Evolutionary conservation across 2,797 vertebrate genomes (phyloP).

Genomic region (Hydrolagus colliei): DNA sequence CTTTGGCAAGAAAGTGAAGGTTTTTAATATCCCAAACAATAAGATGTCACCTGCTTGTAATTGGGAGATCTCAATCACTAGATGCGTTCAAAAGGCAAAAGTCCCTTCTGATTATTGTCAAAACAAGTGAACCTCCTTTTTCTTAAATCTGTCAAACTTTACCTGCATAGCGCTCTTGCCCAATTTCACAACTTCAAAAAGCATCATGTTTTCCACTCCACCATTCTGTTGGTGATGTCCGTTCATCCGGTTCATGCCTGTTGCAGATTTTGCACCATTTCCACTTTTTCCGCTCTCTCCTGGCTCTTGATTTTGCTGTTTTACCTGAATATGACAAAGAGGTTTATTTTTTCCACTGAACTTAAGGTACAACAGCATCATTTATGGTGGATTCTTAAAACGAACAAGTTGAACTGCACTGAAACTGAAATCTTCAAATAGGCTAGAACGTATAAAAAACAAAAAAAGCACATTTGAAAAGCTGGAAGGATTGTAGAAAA

Average conservation of each 20-base stretch:
- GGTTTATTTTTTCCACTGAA: not conserved
- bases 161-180: conserved; percentile 99
- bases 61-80: too few relatives aligned
- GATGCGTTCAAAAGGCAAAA: not conserved
- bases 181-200: conserved; percentile 95
- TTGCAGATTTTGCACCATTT: conserved; percentile 75
- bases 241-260: conserved; percentile 80
- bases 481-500: not conserved
- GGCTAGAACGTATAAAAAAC: not conserved
- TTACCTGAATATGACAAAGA: conserved; percentile 36
- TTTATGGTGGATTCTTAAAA: not conserved
- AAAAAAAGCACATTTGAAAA: not conserved
- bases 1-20: not conserved
- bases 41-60: too few relatives aligned
- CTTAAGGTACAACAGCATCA: not conserved
- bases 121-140: not conserved
- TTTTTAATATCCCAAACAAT: not conserved
- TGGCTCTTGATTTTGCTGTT: conserved; percentile 78
- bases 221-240: conserved; percentile 97
- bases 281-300: conserved; percentile 76
- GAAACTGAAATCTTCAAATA: not conserved
- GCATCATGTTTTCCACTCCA: conserved; percentile 95
- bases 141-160: conserved; percentile 35
- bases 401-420: not conserved
- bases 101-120: not conserved